Conservation (phyloP, 2,888 invertebrate species). For the Microplitis manilae region DNA sequence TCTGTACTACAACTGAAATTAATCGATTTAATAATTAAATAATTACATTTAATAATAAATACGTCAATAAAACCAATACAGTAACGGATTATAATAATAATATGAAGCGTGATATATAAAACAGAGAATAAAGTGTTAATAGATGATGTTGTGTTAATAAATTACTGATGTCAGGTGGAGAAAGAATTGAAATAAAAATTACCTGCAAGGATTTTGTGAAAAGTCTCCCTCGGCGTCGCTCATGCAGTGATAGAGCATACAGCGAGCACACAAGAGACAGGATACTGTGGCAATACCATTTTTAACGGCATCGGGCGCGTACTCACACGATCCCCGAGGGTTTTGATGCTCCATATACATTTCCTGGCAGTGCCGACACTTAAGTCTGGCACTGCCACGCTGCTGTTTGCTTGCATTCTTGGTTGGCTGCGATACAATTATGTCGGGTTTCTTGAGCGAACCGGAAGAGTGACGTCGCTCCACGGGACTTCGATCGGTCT, state of each 20-base stretch:
- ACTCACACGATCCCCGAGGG: slow-evolving; percentile 87
- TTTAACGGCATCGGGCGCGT: slow-evolving; percentile 88
- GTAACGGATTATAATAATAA: slow-evolving; percentile 1
- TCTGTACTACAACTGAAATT: slow-evolving; percentile 72
- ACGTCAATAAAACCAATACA: not conserved
- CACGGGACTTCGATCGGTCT: slow-evolving; percentile 61
- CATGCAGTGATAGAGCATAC: slow-evolving; percentile 95
- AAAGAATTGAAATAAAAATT: slow-evolving; percentile 28
- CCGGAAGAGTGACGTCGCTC: slow-evolving; percentile 67
- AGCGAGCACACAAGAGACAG: slow-evolving; percentile 90
- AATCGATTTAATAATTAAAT: not conserved
- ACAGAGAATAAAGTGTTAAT: not conserved
- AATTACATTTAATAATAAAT: not conserved
- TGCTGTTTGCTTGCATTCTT: slow-evolving; percentile 59
- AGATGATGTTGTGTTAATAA: not conserved
- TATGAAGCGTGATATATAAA: not conserved
- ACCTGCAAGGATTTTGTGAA: slow-evolving; percentile 86
- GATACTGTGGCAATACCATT: slow-evolving; percentile 86
- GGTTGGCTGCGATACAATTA: slow-evolving; percentile 74
- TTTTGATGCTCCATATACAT: slow-evolving; percentile 88
- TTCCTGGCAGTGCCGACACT: slow-evolving; percentile 84
- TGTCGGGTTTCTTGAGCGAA: slow-evolving; percentile 78
- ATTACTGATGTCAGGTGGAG: not conserved
- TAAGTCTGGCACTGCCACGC: slow-evolving; percentile 70
- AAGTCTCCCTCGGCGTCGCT: slow-evolving; percentile 92